Evolutionary conservation across 1,140 invertebrate species (phyloP), one percentile per base, ranked within the genome.

Genomic region (Drosophila setifemur): DNA sequence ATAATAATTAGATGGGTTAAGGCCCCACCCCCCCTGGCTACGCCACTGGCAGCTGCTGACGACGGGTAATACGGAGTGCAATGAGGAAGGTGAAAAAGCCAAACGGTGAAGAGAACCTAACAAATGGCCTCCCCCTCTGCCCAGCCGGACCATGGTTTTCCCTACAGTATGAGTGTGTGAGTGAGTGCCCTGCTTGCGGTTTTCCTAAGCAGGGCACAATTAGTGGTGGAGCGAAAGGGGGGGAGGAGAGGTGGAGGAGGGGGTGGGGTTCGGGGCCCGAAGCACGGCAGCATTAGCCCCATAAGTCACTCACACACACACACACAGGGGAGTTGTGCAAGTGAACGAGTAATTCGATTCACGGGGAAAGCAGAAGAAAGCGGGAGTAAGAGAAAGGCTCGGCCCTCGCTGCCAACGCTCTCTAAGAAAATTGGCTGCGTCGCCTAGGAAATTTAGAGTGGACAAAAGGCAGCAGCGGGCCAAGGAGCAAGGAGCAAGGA

Each of bases 351-450:
- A 86, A 86, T 86, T 86, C 75, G 83, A 86, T 70, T 81, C 73
- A 63, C 78, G 61, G 44, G 35, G 35, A 54, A 49, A 33, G 50
- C 47, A 54, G 16, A 35, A 43, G 12, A 23, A 57, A n/a, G 28
- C 37, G 42, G 58, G 21, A 47, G 53, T 73, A 71, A 70, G 54
- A 58, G 42, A 48, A 25, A 39, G 60, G 55, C 55, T 48, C 11
- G 31, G 33, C 11, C 12, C 33, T 12, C 43, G 2, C 5, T 63
- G 52, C 37, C 54, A 21, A n/a, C 35, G 25, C 70, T 85, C 79
- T 75, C 79, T 74, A 75, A 71, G 52, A 79, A 87, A 86, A 86
- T 86, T 86, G 75, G 75, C 78, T 76, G 45, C 73, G 68, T 66
- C 61, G 60, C 40, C 66, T 55, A 73, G 57, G 82, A 86, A 61